Percentiles rank a stretch among this genome's conserved stretches.
phyloP scores from a whole-genome alignment of 2,113 vertebrate species.

The Numida meleagris region DNA sequence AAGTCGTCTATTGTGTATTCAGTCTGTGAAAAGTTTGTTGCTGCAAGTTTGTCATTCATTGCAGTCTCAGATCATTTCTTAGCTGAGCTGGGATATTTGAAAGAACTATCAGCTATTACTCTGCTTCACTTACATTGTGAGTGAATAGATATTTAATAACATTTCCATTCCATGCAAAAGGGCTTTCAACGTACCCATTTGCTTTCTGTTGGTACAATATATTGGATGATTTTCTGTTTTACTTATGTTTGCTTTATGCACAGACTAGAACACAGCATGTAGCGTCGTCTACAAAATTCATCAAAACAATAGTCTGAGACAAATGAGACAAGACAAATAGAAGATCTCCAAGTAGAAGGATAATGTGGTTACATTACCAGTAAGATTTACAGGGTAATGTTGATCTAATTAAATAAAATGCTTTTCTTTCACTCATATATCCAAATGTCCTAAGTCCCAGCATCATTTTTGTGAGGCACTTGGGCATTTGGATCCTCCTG shows the following conservation, averaged over 20 bases:
- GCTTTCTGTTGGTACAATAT: background rate
- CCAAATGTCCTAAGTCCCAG: no score
- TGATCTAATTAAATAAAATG: background rate
- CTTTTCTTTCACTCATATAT: no score
- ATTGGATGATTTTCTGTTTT: background rate
- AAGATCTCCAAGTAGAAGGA: background rate
- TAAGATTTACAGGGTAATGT: background rate
- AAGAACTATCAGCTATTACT: background rate
- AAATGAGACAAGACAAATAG: background rate
- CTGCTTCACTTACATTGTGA: background rate
- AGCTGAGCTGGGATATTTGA: background rate
- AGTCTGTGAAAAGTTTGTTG: constrained; percentile 28
- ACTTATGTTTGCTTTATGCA: background rate
- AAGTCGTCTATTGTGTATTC: background rate
- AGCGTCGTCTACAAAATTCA: background rate
- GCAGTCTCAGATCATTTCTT: constrained; percentile 13
- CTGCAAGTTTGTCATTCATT: constrained; percentile 22
- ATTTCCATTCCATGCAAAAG: background rate
- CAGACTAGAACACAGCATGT: background rate
- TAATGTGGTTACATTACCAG: background rate
- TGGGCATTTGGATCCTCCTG: background rate
- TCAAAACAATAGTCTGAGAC: background rate
- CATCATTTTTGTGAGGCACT: background rate
- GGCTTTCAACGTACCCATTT: background rate
- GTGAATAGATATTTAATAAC: background rate